Conservation (phyloP, 2,888 invertebrate genomes). For the Tipula confusa region DNA sequence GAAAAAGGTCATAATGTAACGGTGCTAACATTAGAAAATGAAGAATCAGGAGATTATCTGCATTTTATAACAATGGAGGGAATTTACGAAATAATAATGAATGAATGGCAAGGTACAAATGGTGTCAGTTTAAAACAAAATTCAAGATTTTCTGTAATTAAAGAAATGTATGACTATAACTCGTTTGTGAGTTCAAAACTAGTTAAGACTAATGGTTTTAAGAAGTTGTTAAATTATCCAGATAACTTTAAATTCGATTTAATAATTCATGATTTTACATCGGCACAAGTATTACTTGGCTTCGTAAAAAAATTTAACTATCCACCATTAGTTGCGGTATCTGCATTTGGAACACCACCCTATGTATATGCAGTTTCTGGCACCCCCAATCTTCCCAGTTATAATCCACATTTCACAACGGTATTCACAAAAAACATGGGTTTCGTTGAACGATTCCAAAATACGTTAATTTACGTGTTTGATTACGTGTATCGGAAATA, state of each 20-base stretch:
- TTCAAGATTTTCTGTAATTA: conserved; percentile 29
- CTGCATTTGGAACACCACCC: conserved; percentile 30
- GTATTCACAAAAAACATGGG: conserved; percentile 21
- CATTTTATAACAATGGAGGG: conserved; percentile 34
- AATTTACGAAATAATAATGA: conserved; percentile 33
- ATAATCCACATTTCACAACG: conserved; percentile 31
- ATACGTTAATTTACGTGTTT: conserved; percentile 29
- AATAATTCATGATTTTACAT: conserved; percentile 30
- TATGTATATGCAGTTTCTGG: conserved; percentile 21
- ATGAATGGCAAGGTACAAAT: conserved; percentile 25
- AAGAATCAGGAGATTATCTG: conserved; percentile 32
- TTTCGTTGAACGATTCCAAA: conserved; percentile 26
- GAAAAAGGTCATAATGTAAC: conserved; percentile 34
- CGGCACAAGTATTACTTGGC: conserved; percentile 20
- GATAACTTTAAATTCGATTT: conserved; percentile 13
- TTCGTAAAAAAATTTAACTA: conserved; percentile 29
- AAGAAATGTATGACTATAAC: conserved; percentile 31
- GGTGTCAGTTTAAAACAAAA: conserved; percentile 28
- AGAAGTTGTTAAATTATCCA: conserved; percentile 28
- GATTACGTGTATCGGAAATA: conserved; percentile 30
- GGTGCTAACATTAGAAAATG: conserved; percentile 32
- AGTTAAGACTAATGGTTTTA: conserved; percentile 14
- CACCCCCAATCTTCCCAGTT: conserved; percentile 31
- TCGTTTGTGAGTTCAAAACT: conserved; percentile 30
- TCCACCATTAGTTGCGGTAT: conserved; percentile 32